phyloP scores from a whole-genome alignment of 2,113 vertebrate genomes.

The Hypanus sabinus region DNA sequence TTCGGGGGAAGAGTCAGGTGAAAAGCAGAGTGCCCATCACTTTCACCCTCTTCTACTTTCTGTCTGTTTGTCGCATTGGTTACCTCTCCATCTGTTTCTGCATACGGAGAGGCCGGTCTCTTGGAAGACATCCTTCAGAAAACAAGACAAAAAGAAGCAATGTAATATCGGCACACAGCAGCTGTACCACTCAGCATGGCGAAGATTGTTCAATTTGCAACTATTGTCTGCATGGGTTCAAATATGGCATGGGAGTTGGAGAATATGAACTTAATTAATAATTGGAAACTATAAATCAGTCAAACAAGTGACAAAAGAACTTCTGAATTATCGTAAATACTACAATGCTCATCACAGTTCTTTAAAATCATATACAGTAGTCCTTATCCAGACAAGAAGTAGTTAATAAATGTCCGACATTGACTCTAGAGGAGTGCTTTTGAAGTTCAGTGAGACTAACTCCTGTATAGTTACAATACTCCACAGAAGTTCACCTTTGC shows the following conservation, averaged over 20 bases:
- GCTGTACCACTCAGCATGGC: not conserved
- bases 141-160: constrained; percentile 74
- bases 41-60: constrained; percentile 95
- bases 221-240: not conserved
- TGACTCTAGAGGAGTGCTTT: not conserved
- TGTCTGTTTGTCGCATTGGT: constrained; percentile 99
- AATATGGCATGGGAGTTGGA: too few species aligned
- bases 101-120: constrained; percentile 99
- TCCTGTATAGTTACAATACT: too few species aligned
- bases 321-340: too few species aligned
- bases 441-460: not conserved
- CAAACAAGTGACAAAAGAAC: too few species aligned
- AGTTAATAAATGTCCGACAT: not conserved
- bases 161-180: constrained; percentile 69
- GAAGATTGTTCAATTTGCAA: not conserved
- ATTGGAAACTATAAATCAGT: too few species aligned
- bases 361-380: too few species aligned
- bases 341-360: too few species aligned
- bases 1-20: constrained; percentile 93
- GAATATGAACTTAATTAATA: too few species aligned
- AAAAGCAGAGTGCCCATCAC: constrained; percentile 90
- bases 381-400: too few species aligned
- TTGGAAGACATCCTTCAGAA: constrained; percentile 99
- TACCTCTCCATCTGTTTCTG: constrained; percentile 99
- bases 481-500: not conserved